A percentile compares a stretch with the other conserved stretches of the same genome.
phyloP scores from a whole-genome alignment of 2,797 vertebrate species.

The Malacoctenus gilli region DNA sequence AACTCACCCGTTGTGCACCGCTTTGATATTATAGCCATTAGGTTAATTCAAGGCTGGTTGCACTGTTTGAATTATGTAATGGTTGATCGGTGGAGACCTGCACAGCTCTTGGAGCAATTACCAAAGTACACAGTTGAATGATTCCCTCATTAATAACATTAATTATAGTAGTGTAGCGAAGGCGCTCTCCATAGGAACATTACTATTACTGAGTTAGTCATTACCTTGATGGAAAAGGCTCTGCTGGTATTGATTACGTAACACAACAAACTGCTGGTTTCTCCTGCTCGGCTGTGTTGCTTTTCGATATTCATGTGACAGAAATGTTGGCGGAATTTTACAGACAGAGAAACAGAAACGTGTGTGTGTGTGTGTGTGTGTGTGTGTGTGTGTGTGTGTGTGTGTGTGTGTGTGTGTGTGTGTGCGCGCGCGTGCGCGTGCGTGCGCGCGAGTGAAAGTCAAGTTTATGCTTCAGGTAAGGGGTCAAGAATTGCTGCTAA shows the following conservation, averaged over 20 bases:
- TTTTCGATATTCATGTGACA: conserved; percentile 23
- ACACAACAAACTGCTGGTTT: conserved; percentile 26
- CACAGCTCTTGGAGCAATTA: conserved; percentile 61
- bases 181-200: conserved; percentile 57
- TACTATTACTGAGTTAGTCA: conserved; percentile 55
- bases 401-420: no score
- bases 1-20: conserved; percentile 9
- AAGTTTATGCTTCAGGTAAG: no score
- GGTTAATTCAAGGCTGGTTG: conserved; percentile 33
- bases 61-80: conserved; percentile 70
- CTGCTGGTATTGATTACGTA: conserved; percentile 47
- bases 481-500: no score
- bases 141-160: conserved; percentile 69
- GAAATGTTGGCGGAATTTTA: conserved; percentile 4
- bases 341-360: not conserved
- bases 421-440: conserved; percentile 13
- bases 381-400: no score
- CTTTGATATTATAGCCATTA: conserved; percentile 55
- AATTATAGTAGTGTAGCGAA: conserved; percentile 50
- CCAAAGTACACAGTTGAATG: conserved; percentile 61
- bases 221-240: conserved; percentile 55
- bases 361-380: no score
- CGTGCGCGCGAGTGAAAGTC: no score
- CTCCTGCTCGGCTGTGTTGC: not conserved
- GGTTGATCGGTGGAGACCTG: conserved; percentile 52